Evolutionary conservation across 2,888 invertebrate species (phyloP).

Genomic region (Xiphydria camelus): DNA sequence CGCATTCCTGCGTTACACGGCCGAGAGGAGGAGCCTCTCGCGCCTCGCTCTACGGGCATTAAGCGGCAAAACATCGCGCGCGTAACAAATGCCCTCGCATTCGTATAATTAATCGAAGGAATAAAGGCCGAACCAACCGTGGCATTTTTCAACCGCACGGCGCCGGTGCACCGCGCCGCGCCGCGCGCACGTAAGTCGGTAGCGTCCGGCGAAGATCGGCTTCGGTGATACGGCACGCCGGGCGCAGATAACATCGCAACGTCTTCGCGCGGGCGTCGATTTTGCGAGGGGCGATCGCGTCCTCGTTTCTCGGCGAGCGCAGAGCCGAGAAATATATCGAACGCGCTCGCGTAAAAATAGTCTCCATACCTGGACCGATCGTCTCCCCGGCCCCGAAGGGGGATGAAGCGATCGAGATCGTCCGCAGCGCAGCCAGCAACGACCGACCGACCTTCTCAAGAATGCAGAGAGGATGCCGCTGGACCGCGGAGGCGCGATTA

Average conservation of each 20-base stretch:
- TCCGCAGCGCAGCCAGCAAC: no score
- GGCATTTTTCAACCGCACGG: constrained; percentile 19
- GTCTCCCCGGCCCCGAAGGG: no score
- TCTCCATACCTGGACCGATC: no score
- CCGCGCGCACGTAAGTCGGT: constrained; percentile 46
- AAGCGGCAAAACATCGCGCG: constrained; percentile 6
- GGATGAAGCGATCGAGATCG: no score
- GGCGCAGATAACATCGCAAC: constrained; percentile 5
- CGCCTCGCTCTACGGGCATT: not conserved
- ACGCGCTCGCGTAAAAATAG: no score
- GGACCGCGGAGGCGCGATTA: no score
- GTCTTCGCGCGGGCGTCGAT: not conserved
- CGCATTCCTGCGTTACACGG: not conserved
- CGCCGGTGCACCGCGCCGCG: constrained; percentile 10
- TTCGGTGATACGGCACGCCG: constrained; percentile 35
- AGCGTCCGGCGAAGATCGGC: constrained; percentile 34
- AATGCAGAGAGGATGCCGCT: no score
- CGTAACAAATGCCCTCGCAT: constrained; percentile 22
- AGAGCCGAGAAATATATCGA: no score
- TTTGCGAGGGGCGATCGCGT: not conserved
- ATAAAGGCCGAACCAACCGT: constrained; percentile 14
- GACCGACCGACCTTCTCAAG: constrained; percentile 44
- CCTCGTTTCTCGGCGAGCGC: no score
- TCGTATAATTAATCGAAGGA: constrained; percentile 24
- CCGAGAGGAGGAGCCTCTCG: not conserved